Conservation (phyloP, 2,113 vertebrate species). For the Antechinus flavipes region DNA sequence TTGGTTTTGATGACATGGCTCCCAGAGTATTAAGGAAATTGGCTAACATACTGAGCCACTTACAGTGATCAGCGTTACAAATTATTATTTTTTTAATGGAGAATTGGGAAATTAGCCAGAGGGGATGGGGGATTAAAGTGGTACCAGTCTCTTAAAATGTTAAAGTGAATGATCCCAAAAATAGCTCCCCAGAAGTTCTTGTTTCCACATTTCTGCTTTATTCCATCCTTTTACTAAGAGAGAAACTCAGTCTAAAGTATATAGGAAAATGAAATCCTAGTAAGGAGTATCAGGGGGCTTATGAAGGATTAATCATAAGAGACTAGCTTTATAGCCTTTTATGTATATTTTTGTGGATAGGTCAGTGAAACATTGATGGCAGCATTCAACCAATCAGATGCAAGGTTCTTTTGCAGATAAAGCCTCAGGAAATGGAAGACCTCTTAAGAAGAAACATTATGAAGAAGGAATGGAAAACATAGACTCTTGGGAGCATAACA, state of each 20-base stretch:
- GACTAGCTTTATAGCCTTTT: background rate
- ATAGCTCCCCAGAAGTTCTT: background rate
- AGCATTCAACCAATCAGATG: background rate
- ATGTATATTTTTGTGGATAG: background rate
- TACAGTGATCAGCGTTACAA: slow-evolving; percentile 22
- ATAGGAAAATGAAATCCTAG: slow-evolving; percentile 30
- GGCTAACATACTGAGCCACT: slow-evolving; percentile 15
- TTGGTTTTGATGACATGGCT: background rate
- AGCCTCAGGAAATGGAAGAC: background rate
- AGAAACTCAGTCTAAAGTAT: slow-evolving; percentile 33
- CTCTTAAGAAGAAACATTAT: background rate
- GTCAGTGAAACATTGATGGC: background rate
- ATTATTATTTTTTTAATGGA: slow-evolving; percentile 16
- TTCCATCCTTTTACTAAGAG: background rate
- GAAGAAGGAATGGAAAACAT: background rate
- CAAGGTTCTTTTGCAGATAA: background rate
- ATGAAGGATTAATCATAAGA: slow-evolving; percentile 8
- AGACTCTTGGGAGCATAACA: background rate
- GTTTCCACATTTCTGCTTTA: background rate
- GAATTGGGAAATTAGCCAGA: slow-evolving; percentile 11
- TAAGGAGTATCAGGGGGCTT: background rate
- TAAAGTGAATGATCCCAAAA: background rate
- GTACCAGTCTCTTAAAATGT: background rate
- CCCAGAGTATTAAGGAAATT: slow-evolving; percentile 34
- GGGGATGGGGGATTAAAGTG: background rate